A percentile compares a stretch with the other conserved stretches of the same genome.
These are phyloP conservation scores for Deilephila elpenor DNA, from an alignment of 2,888 invertebrate genomes.

Conservation along the genomic window DNA sequence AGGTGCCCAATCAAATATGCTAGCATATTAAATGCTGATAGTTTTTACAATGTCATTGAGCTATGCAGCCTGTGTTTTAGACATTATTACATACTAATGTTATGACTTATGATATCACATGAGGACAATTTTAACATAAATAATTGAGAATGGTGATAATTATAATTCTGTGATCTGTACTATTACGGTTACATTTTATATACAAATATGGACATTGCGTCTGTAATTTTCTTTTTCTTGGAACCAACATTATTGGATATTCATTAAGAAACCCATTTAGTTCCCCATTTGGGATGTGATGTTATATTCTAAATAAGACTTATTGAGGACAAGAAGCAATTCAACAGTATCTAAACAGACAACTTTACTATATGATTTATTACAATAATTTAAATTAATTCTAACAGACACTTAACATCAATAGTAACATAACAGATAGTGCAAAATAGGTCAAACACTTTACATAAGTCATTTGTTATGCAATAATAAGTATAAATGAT, in stretches of 20 bases:
- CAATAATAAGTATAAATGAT: neutral
- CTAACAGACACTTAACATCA: neutral
- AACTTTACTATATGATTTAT: neutral
- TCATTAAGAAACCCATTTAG: no score
- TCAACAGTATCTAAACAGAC: slow-evolving; percentile 11
- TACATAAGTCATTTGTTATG: slow-evolving; percentile 10
- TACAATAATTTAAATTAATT: slow-evolving; percentile 2
- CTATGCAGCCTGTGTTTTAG: neutral
- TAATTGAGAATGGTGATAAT: neutral
- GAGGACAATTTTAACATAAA: neutral
- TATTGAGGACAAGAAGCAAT: neutral
- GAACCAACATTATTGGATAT: no score
- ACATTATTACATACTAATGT: neutral
- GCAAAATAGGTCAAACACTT: slow-evolving; percentile 13
- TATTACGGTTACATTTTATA: neutral
- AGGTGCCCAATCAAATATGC: slow-evolving; percentile 29
- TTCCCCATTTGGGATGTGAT: neutral
- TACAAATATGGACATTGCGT: neutral
- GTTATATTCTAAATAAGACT: neutral
- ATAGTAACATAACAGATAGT: neutral
- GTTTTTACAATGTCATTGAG: neutral
- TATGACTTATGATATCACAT: neutral
- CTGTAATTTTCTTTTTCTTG: neutral
- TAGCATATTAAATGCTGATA: slow-evolving; percentile 10
- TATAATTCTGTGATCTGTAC: neutral